Conservation (phyloP, 2,797 vertebrate species). For the Oreortyx pictus region DNA sequence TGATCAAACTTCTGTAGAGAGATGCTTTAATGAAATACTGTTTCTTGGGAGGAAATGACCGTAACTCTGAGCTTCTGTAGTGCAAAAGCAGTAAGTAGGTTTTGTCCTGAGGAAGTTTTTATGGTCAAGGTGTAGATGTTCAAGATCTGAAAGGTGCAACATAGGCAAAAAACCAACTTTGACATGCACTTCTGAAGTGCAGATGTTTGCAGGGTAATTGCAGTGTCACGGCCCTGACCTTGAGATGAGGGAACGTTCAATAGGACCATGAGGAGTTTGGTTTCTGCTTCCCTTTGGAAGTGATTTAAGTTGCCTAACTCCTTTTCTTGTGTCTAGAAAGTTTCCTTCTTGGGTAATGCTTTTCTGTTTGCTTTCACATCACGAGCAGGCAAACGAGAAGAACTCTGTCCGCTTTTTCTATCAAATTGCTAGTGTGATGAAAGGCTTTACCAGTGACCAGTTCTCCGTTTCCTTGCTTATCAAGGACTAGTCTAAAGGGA, state of each 20-base stretch:
- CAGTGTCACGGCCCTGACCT: neutral
- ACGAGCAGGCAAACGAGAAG: neutral
- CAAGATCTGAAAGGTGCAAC: neutral
- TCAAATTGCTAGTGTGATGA: neutral
- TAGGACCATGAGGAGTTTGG: neutral
- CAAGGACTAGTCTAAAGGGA: neutral
- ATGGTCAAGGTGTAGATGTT: neutral
- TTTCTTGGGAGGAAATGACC: neutral
- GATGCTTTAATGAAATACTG: neutral
- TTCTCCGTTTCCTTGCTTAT: neutral
- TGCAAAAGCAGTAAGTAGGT: neutral
- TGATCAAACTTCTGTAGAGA: neutral
- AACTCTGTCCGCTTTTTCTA: neutral
- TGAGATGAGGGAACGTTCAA: neutral
- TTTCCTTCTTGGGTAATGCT: neutral
- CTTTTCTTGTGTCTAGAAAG: neutral
- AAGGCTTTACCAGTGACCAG: neutral
- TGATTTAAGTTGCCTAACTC: neutral
- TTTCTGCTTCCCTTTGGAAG: neutral
- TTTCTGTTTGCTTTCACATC: neutral
- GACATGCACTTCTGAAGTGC: neutral
- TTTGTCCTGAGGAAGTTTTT: neutral
- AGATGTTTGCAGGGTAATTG: neutral
- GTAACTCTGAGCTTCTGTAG: neutral
- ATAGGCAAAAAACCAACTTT: neutral